These are phyloP conservation scores for Astur gentilis DNA, from an alignment of 2,113 vertebrate species.

Conservation along the genomic window DNA sequence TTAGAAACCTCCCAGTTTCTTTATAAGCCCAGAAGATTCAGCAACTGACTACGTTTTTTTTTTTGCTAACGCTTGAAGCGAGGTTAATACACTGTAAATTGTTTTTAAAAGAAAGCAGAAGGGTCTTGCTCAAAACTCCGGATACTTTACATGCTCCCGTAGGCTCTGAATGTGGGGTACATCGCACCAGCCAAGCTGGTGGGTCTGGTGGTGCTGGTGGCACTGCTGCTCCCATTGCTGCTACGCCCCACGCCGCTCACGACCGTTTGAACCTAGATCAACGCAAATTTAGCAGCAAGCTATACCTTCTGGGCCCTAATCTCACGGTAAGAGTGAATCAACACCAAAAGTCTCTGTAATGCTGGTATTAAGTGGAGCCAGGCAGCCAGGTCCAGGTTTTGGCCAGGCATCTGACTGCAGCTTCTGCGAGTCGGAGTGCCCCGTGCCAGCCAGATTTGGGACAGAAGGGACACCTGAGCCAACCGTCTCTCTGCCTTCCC, in stretches of 20 bases:
- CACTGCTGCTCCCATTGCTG: not conserved
- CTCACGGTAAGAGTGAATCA: not conserved
- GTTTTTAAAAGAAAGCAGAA: not conserved
- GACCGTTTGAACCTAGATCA: not conserved
- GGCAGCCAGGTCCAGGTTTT: not conserved
- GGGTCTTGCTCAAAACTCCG: not conserved
- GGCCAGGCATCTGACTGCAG: not conserved
- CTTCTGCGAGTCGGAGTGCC: not conserved
- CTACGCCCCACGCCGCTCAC: not conserved
- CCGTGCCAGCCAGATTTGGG: not conserved
- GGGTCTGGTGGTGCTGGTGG: not conserved
- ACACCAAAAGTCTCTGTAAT: not conserved
- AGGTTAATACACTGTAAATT: not conserved
- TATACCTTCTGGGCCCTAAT: not conserved
- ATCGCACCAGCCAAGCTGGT: not conserved
- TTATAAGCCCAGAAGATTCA: too few relatives aligned
- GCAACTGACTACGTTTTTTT: too few relatives aligned
- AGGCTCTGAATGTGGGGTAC: not conserved
- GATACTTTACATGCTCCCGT: not conserved
- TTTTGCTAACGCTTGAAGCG: not conserved
- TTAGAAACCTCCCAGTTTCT: too few relatives aligned
- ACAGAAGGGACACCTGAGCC: not conserved
- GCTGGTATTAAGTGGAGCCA: rapidly evolving
- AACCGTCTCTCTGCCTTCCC: not conserved
- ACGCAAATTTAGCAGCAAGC: not conserved